Evolutionary conservation across 2,888 invertebrate genomes (phyloP), one percentile per base, ranked within the genome.

Genomic region (Tryphoninae sp.): DNA sequence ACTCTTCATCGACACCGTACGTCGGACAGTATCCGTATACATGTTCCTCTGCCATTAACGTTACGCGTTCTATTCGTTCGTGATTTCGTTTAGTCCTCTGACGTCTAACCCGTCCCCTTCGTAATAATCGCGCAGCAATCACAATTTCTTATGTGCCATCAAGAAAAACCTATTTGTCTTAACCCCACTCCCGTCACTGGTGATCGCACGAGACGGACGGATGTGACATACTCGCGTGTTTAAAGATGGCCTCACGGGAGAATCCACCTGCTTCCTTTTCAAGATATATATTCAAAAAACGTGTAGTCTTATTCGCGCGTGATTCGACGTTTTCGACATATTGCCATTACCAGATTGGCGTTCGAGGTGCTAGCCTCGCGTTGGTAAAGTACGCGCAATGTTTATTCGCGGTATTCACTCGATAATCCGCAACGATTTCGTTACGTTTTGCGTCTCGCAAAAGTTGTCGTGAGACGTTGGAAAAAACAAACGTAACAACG

Each of bases 41-140:
- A 91, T 91, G 89, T 89, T 91, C 91, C 87, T 92, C 91, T 91
- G 92, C 92, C 91, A 92, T 92, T 89, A 92, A 92, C 91, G 87
- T 89, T 86, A 86, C 82, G 84, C 89, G 58, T 62, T 65, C 58
- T 59, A 53, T 49, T 64, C 55, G 55, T 45, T 78, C 53, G 42
- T 73, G 79, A 82, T 81, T 68, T 62, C 59, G 61, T 69, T 79
- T 77, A 68, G 53, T 62, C 75, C 73, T 78, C 68, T 51, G 69
- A 45, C 45, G 33, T 58, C 59, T 59, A 26, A 58, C 67, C 71
- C 76, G 67, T 68, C 59, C 40, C 75, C 55, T 74, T 62, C 53
- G 67, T 19, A 19, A 69, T 80, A 67, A 81, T 80, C 78, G 73
- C 79, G 61, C 82, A 82, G 83, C 83, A 87, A 86, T 89, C 87